phyloP scores from a whole-genome alignment of 1,140 invertebrate genomes.

The Babylonia areolata region DNA sequence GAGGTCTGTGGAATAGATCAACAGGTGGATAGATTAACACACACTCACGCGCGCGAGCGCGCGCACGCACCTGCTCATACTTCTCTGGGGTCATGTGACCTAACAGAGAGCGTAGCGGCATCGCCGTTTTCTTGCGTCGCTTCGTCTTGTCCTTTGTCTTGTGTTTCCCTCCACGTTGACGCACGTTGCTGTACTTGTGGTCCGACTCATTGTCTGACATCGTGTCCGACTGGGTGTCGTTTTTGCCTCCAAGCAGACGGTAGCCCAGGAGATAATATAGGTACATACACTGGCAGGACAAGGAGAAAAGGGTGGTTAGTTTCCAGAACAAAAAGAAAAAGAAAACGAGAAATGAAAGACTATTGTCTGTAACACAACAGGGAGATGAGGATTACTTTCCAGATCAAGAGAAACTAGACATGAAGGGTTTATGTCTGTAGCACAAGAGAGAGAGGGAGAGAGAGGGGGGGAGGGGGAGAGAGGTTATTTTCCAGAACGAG shows the following conservation, averaged over 20 bases:
- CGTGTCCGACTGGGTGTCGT: constrained; percentile 14
- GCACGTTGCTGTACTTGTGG: not conserved
- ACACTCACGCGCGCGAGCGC: not conserved
- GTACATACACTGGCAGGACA: constrained; percentile 77
- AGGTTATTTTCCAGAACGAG: too few relatives aligned
- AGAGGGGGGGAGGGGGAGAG: too few relatives aligned
- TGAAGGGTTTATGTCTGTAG: too few relatives aligned
- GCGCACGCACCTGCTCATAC: constrained; percentile 53
- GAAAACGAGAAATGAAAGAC: too few relatives aligned
- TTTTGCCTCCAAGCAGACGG: constrained; percentile 76
- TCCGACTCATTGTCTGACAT: not conserved
- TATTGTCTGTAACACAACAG: too few relatives aligned
- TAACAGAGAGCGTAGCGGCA: constrained; percentile 63
- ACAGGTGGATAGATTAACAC: not conserved
- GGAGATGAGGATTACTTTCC: too few relatives aligned
- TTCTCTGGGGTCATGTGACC: constrained; percentile 63
- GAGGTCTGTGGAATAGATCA: too few relatives aligned
- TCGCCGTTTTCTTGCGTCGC: constrained; percentile 53
- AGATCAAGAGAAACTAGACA: too few relatives aligned
- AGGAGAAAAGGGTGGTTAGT: too few relatives aligned
- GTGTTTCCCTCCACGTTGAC: constrained; percentile 41
- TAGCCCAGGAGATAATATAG: constrained; percentile 82
- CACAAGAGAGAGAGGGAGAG: too few relatives aligned
- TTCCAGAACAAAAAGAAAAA: not conserved
- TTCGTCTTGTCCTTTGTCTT: constrained; percentile 54